Evolutionary conservation across 2,113 vertebrate species (phyloP), one percentile per base, ranked within the genome.

Genomic region (Fulmarus glacialis): DNA sequence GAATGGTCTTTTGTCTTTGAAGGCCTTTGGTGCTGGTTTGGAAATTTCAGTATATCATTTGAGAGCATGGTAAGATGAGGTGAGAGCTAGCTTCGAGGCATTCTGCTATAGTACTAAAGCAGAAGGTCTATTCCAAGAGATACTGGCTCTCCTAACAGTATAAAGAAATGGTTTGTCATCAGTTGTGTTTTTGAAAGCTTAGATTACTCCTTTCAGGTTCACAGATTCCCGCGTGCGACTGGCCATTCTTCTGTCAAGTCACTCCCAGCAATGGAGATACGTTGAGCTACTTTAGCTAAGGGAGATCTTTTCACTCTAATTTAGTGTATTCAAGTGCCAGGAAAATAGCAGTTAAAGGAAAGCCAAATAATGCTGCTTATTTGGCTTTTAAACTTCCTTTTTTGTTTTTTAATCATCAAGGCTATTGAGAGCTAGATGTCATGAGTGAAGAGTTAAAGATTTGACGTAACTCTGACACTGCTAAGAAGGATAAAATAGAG

Each of bases 251-350:
- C 42, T 74, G 45, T 52, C 38, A 9, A 60, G 78, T 64, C 45
- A 24, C 19, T 81, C 8, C 15, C 0, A 0, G 29, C 71, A 42
- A 8, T 45, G 23, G 59, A 93, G 34, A 36, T 56, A n/a, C 4
- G 1, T 18, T 11, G 20, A 16, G 34, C 4, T 52, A 4, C 53
- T 82, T 77, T 34, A 78, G 45, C n/a, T 38, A 62, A 88, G 45
- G 62, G 38, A 73, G 14, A 58, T 38, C 34, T 80, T 88, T 84
- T 80, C 38, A 17, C 8, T 82, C 36, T 66, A 23, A 64, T 59
- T n/a, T 79, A 36, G 16, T 38, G 15, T 17, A 4, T 66, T 83
- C 23, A 73, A 70, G 5, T 66, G 29, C 9, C 13, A 74, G 27
- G 36, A 80, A 73, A 91, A 85, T 6, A 48, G 15, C 20, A 45